These are phyloP conservation scores for Macaca nemestrina DNA, from an alignment of 2,113 vertebrate genomes.

Conservation along the genomic window DNA sequence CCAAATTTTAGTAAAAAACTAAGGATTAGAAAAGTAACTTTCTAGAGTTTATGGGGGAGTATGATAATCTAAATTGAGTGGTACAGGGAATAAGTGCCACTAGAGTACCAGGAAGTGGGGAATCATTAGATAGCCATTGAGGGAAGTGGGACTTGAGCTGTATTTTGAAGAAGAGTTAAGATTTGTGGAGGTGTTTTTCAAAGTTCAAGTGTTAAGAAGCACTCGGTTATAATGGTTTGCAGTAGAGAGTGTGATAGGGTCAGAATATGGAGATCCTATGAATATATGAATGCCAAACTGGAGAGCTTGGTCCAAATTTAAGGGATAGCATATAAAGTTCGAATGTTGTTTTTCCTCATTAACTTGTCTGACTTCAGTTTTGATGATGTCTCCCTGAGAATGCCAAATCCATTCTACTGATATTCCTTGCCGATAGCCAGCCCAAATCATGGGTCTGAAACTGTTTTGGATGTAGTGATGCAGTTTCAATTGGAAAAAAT, in stretches of 20 bases:
- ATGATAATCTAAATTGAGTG: neutral
- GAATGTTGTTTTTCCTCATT: neutral
- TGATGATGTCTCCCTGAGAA: neutral
- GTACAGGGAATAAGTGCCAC: neutral
- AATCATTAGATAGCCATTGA: neutral
- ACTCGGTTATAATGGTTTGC: neutral
- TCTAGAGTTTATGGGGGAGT: neutral
- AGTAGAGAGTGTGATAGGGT: neutral
- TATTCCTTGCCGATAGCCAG: neutral
- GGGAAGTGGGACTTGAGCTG: neutral
- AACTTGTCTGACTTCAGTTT: neutral
- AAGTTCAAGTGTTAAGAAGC: neutral
- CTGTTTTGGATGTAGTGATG: neutral
- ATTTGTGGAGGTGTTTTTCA: slow-evolving; percentile 1
- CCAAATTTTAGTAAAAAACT: neutral
- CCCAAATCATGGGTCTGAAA: neutral
- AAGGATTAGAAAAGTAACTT: neutral
- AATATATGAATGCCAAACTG: neutral
- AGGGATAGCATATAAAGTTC: neutral
- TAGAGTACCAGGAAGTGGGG: neutral
- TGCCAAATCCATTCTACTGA: neutral
- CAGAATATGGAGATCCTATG: neutral
- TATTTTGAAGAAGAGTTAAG: slow-evolving; percentile 7
- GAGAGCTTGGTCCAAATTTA: neutral
- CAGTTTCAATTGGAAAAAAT: neutral